Evolutionary conservation across 2,888 invertebrate species (phyloP).

Genomic region (Trichacis sp.): DNA sequence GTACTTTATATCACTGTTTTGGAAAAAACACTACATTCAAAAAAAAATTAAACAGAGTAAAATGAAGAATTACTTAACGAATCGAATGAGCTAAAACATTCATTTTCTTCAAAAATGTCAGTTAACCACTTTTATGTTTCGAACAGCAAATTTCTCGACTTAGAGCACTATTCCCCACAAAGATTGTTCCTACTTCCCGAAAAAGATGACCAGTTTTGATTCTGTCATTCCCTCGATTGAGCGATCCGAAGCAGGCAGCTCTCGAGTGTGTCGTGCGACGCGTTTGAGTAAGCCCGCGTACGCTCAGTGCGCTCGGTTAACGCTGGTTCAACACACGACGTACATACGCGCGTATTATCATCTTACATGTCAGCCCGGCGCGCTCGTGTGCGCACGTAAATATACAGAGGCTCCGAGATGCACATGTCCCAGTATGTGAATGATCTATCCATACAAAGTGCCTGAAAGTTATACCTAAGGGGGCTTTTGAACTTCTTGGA

Average conservation of each 20-base stretch:
- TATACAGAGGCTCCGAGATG: slow-evolving; percentile 25
- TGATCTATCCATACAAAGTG: slow-evolving; percentile 31
- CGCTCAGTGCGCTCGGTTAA: slow-evolving; percentile 40
- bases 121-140: too few species aligned
- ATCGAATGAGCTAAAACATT: too few species aligned
- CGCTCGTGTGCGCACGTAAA: slow-evolving; percentile 25
- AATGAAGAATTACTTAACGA: too few species aligned
- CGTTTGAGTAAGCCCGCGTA: slow-evolving; percentile 49
- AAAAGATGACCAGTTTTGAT: slow-evolving; percentile 49
- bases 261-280: slow-evolving; percentile 49
- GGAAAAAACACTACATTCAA: too few species aligned
- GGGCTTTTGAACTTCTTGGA: slow-evolving; percentile 24
- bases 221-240: slow-evolving; percentile 59
- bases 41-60: too few species aligned
- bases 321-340: slow-evolving; percentile 41
- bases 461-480: slow-evolving; percentile 15
- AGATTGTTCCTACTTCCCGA: too few species aligned
- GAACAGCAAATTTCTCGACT: too few species aligned
- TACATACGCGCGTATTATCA: slow-evolving; percentile 42
- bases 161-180: too few species aligned
- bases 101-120: too few species aligned
- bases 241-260: slow-evolving; percentile 57
- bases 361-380: slow-evolving; percentile 32
- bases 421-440: slow-evolving; percentile 17
- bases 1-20: too few species aligned